A percentile compares a stretch with the other conserved stretches of the same genome.
Conservation (phyloP, 2,113 vertebrate genomes). For the Upupa epops region DNA sequence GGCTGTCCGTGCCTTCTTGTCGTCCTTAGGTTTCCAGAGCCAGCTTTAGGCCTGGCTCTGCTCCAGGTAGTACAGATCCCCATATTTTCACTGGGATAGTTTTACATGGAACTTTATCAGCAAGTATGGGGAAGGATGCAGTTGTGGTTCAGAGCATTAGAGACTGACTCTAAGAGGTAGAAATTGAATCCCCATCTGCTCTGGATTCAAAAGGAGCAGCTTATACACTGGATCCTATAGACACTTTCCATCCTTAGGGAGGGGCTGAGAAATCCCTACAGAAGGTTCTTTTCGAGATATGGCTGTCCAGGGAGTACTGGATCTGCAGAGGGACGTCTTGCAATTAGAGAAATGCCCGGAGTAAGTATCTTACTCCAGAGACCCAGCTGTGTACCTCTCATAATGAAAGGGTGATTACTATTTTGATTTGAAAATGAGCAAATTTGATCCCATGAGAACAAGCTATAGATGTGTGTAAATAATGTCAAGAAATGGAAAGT, state of each 20-base stretch:
- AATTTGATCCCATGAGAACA: background rate
- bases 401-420: background rate
- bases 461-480: background rate
- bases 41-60: background rate
- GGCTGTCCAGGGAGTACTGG: background rate
- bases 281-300: background rate
- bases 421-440: background rate
- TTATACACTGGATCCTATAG: background rate
- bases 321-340: background rate
- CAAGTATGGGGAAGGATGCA: background rate
- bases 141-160: background rate
- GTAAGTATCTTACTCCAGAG: background rate
- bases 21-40: background rate
- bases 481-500: background rate
- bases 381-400: background rate
- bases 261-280: background rate
- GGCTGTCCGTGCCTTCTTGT: background rate
- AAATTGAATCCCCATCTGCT: background rate
- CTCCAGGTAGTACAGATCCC: background rate
- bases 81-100: background rate
- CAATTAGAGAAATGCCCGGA: background rate
- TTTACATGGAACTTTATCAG: rapidly evolving
- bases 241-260: background rate
- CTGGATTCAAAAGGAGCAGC: background rate
- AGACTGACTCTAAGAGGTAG: background rate